Base-by-base conservation (phyloP, 2,797 vertebrate species). In the Mionectes olivaceus region DNA sequence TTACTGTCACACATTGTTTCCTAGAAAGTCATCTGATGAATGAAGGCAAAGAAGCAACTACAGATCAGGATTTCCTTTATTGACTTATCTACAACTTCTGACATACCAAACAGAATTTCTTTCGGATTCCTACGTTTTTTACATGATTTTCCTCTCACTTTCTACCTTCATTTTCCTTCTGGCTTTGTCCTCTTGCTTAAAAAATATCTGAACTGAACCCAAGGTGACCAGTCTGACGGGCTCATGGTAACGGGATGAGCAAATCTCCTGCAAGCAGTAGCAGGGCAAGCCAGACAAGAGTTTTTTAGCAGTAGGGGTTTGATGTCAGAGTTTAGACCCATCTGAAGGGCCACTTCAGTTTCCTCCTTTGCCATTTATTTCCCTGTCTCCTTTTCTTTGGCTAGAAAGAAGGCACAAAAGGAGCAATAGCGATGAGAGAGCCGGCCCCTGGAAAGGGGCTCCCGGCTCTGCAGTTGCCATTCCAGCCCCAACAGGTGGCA, bases 401-500 rank as follows among this genome's bases (percentile, higher is more conserved):
- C 47, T 59, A 49, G 52, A 43, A 63, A 52, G 52, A 82, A 68
- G 47, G n/a, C 32, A 9, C 21, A 24, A 78, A 70, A 4, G 6
- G 30, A 89, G 16, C 2, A 10, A 30, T 21, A 65, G 17, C 55
- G 19, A 14, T 53, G 30, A 63, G 28, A 60, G 32, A 44, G 32
- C 43, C 8, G 32, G 28, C 22, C 22, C 21, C 5, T 8, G 43
- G 23, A 32, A 64, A 8, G 10, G 11, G 32, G 15, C 37, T 55
- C 13, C 49, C 1, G 15, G 39, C 21, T 24, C 43, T 47, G 77
- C 73, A 76, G 49, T 37, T 90, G 75, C 78, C 4, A 4, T 83
- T 70, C 37, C 76, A 81, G 27, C 94, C 86, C 94, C 95, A 85
- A 95, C 68, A 94, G 89, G 83, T 83, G 91, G 91, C 95, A 95